Percentiles rank a stretch among this genome's conserved stretches.
These are phyloP conservation scores for Lepidochrysops patricia DNA, from an alignment of 2,888 invertebrate species.

Conservation along the genomic window DNA sequence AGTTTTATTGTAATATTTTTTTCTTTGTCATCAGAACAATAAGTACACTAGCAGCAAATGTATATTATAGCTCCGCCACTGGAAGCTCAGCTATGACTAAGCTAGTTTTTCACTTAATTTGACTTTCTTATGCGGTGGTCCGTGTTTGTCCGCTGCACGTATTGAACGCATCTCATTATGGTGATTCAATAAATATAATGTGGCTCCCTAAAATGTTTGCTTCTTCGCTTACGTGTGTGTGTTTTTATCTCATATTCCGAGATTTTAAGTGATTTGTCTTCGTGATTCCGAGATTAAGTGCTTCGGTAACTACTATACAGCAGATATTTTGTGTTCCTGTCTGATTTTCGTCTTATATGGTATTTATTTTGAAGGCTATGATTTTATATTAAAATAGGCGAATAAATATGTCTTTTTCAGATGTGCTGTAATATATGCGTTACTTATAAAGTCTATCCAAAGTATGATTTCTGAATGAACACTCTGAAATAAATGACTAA, in stretches of 20 bases:
- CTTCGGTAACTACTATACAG: neutral
- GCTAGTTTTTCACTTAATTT: constrained; percentile 44
- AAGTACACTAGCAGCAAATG: neutral
- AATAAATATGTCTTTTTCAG: too few relatives aligned
- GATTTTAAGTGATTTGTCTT: neutral
- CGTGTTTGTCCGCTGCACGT: constrained; percentile 27
- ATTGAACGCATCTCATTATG: constrained; percentile 22
- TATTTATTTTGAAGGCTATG: too few relatives aligned
- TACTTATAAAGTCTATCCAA: too few relatives aligned
- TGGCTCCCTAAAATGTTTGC: constrained; percentile 14
- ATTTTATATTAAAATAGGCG: too few relatives aligned
- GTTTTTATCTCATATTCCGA: neutral
- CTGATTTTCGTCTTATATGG: too few relatives aligned
- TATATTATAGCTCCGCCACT: neutral
- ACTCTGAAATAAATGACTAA: too few relatives aligned
- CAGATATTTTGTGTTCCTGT: neutral
- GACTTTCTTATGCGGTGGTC: constrained; percentile 65
- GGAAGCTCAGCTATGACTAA: constrained; percentile 37
- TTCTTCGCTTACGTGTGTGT: neutral
- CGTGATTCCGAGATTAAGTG: neutral
- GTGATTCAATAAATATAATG: constrained; percentile 16
- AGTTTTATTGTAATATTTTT: too few relatives aligned
- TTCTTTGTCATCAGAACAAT: too few relatives aligned
- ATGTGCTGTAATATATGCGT: too few relatives aligned
- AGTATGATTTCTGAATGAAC: too few relatives aligned